Base-by-base conservation (phyloP, 37 sponge, comb jelly and placozoan genomes). In the Eunapius fragilis region DNA sequence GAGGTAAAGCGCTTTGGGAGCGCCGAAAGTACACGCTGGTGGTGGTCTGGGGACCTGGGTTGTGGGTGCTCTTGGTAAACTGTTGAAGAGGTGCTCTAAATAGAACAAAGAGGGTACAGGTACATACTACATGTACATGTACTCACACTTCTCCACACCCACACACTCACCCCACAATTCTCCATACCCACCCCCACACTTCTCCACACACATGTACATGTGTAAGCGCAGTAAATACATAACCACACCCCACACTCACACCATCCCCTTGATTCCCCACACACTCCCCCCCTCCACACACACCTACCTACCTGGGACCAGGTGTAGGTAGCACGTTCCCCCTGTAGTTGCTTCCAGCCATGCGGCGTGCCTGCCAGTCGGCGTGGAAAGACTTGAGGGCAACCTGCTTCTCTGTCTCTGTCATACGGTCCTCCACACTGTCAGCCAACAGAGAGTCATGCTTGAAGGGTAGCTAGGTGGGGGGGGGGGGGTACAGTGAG, bases 381-480 rank as follows among this genome's bases (percentile, higher is more conserved):
- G 76, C 71, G 31, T 90, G 90, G 71, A 90, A 90, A 19, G 71
- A 38, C 69, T 69, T 80, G 26, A 90, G 31, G 47, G 90, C 90
- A 9, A 81, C 7, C 37, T 76, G 30, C 71, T 90, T 90, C 86
- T 90, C 90, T 31, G 85, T 41, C 30, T 90, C 90, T 2, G 86
- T 81, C 76, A 90, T 76, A 23, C 78, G 80, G 48, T 93, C 83
- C 3, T 96, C 87, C 9, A 45, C 83, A 76, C 74, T 83, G 67
- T 93, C 95, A 23, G 94, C 25, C n/a, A 93, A 84, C 41, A 95
- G 83, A 0, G 96, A 96, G 67, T 96, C 96, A 35, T 91, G 94
- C 69, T 94, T 89, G 76, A 96, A 91, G 2, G 96, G 96, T 19
- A 87, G 71, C 96, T 96, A 67, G 25, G 22, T 71, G 26, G 34